Evolutionary conservation across 2,888 invertebrate genomes (phyloP).

Genomic region (Fissipunctia ypsillon): DNA sequence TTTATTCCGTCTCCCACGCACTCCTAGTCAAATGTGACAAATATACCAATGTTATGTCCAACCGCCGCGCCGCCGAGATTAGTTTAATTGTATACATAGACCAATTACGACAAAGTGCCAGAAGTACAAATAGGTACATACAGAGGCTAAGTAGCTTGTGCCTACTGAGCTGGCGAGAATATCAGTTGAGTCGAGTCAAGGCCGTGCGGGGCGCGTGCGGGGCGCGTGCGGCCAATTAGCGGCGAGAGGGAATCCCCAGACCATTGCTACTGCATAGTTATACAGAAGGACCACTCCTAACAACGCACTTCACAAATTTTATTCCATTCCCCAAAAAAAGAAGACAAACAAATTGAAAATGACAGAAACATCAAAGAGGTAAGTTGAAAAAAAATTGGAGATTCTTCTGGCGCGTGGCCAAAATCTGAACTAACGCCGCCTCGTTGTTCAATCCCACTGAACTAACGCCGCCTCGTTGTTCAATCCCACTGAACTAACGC

Average conservation of each 20-base stretch:
- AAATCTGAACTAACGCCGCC: neutral
- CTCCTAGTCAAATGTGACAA: conserved; percentile 42
- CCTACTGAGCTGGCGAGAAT: conserved; percentile 18
- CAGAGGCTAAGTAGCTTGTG: conserved; percentile 37
- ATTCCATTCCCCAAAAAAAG: neutral
- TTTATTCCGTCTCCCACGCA: conserved; percentile 54
- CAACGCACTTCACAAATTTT: too few species aligned
- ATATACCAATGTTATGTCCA: conserved; percentile 18
- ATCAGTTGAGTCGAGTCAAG: conserved; percentile 61
- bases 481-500: too few species aligned
- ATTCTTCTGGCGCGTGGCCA: too few species aligned
- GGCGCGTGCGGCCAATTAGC: conserved; percentile 57
- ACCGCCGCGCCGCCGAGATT: conserved; percentile 10
- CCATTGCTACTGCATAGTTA: neutral
- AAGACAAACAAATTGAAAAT: neutral
- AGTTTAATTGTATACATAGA: conserved; percentile 11
- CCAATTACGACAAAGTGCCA: neutral
- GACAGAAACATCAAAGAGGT: too few species aligned
- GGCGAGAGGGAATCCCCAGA: conserved; percentile 59
- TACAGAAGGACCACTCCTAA: conserved; percentile 34
- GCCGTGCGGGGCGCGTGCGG: conserved; percentile 42
- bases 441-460: too few species aligned
- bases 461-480: too few species aligned
- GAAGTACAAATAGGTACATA: conserved; percentile 3
- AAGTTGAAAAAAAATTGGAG: too few species aligned